phyloP scores from a whole-genome alignment of 2,888 invertebrate genomes.

The Meiosimyza platycephala region DNA sequence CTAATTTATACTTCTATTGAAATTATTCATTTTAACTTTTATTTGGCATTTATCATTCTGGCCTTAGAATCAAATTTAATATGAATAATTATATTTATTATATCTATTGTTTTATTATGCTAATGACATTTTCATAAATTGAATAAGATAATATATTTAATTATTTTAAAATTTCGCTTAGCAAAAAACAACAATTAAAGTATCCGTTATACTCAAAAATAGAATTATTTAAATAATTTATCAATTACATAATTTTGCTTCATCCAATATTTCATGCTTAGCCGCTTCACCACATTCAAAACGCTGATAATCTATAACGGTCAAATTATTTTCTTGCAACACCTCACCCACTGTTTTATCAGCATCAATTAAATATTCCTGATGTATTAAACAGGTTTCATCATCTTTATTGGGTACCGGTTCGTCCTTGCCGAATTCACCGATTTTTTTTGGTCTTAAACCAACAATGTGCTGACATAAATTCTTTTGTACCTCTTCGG shows the following conservation, averaged over 20 bases:
- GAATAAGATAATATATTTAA: too few relatives aligned
- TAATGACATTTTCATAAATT: too few relatives aligned
- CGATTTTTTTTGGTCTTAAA: slow-evolving; percentile 83
- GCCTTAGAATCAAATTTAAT: too few relatives aligned
- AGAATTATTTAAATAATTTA: slow-evolving; percentile 25
- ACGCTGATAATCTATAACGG: slow-evolving; percentile 84
- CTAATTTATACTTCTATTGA: too few relatives aligned
- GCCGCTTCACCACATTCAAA: slow-evolving; percentile 85
- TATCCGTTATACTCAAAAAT: neutral
- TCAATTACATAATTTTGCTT: slow-evolving; percentile 54
- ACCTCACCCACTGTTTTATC: slow-evolving; percentile 79
- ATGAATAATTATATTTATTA: too few relatives aligned
- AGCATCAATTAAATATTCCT: slow-evolving; percentile 88
- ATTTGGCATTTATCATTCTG: too few relatives aligned
- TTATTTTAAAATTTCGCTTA: too few relatives aligned
- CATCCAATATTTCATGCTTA: slow-evolving; percentile 52
- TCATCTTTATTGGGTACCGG: slow-evolving; percentile 77
- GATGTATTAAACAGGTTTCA: slow-evolving; percentile 84
- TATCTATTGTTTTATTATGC: too few relatives aligned
- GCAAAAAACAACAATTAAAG: too few relatives aligned
- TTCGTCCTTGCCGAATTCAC: slow-evolving; percentile 73
- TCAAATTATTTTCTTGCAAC: slow-evolving; percentile 73
- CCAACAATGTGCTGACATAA: slow-evolving; percentile 95
- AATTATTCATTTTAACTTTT: too few relatives aligned
- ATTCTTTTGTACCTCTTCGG: slow-evolving; percentile 72